A percentile compares a stretch with the other conserved stretches of the same genome.
phyloP scores from a whole-genome alignment of 2,113 vertebrate genomes.

The Pollachius pollachius region DNA sequence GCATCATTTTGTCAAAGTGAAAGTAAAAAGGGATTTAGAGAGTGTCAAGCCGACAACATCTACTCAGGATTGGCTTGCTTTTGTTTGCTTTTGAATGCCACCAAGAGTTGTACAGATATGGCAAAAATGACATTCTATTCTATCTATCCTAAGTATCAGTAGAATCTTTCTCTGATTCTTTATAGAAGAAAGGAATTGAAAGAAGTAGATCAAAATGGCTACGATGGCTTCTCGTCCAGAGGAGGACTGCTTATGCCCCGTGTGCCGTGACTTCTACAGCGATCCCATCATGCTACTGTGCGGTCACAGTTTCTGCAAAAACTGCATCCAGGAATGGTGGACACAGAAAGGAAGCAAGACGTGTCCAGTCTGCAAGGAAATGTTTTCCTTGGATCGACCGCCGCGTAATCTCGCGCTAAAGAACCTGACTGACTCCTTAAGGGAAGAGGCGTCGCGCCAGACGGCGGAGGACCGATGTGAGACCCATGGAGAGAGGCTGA shows the following conservation, averaged over 20 bases:
- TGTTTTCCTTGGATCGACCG: constrained; percentile 2
- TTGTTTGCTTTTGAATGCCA: too few relatives aligned
- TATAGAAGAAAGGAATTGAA: background rate
- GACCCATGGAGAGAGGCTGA: constrained; percentile 26
- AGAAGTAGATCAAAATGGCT: background rate
- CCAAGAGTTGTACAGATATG: too few relatives aligned
- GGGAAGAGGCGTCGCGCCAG: background rate
- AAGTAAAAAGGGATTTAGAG: too few relatives aligned
- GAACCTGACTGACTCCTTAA: constrained; percentile 36
- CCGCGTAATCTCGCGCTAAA: constrained; percentile 36
- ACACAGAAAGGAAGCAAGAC: background rate
- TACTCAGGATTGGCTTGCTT: too few relatives aligned
- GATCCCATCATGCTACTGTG: constrained; percentile 33
- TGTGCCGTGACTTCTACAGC: constrained; percentile 45
- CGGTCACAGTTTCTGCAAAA: constrained; percentile 51
- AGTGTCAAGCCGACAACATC: too few relatives aligned
- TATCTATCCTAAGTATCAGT: background rate
- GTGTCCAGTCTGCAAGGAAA: constrained; percentile 40
- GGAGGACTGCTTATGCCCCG: rapidly evolving
- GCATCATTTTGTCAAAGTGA: too few relatives aligned
- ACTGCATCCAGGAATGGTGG: constrained; percentile 45
- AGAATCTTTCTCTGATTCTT: constrained; percentile 20
- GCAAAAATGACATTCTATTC: too few relatives aligned
- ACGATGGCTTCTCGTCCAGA: background rate
- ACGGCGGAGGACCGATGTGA: constrained; percentile 15